Conservation (phyloP, 2,888 invertebrate genomes). For the Anarsia innoxiella region DNA sequence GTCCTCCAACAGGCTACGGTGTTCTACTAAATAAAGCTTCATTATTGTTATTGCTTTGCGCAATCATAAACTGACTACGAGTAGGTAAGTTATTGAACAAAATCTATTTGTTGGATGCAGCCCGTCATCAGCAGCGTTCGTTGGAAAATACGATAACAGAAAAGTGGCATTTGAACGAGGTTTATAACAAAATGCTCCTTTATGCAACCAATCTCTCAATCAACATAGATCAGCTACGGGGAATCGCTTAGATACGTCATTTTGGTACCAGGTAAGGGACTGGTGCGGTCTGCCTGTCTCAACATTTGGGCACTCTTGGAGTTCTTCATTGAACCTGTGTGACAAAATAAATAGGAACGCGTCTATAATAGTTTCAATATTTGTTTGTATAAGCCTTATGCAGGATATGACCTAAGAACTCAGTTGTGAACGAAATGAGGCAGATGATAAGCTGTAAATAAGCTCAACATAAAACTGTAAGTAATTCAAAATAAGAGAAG, state of each 20-base stretch:
- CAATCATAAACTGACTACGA: slow-evolving; percentile 18
- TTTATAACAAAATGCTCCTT: slow-evolving; percentile 41
- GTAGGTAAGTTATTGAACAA: slow-evolving; percentile 19
- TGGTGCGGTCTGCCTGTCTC: slow-evolving; percentile 78
- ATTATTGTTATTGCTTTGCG: slow-evolving; percentile 22
- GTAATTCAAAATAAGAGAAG: no score
- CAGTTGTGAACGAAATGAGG: slow-evolving; percentile 24
- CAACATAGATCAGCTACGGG: slow-evolving; percentile 58
- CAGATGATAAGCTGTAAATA: slow-evolving; percentile 27
- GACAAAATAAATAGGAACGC: slow-evolving; percentile 67
- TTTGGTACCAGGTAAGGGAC: slow-evolving; percentile 75
- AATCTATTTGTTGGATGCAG: slow-evolving; percentile 37
- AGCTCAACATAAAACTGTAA: slow-evolving; percentile 33
- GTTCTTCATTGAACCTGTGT: slow-evolving; percentile 78
- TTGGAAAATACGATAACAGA: slow-evolving; percentile 33
- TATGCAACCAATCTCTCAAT: slow-evolving; percentile 46
- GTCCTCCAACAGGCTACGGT: slow-evolving; percentile 7
- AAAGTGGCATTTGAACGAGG: slow-evolving; percentile 42
- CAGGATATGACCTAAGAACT: slow-evolving; percentile 29
- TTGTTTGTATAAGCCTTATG: slow-evolving; percentile 31
- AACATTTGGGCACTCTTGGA: slow-evolving; percentile 80
- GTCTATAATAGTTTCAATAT: slow-evolving; percentile 46
- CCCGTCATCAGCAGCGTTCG: slow-evolving; percentile 52
- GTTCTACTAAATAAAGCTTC: slow-evolving; percentile 2
- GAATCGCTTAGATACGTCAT: slow-evolving; percentile 52